Percentiles rank a stretch among this genome's conserved stretches.
These are phyloP conservation scores for Uloborus diversus DNA, from an alignment of 1,140 invertebrate species.

Conservation along the genomic window DNA sequence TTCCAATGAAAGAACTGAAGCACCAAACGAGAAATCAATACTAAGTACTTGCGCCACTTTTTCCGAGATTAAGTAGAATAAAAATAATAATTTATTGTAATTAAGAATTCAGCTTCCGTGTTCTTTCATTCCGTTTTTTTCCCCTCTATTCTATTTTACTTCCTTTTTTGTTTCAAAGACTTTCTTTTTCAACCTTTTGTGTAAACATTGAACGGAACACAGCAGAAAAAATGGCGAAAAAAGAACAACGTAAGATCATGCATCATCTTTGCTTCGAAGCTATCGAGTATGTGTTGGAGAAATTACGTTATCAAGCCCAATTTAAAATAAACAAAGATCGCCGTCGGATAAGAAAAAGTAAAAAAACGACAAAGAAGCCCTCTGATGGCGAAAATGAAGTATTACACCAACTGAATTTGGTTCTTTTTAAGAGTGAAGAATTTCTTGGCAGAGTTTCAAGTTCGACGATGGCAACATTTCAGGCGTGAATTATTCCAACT, in stretches of 20 bases:
- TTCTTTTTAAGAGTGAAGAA: background rate
- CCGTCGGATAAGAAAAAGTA: background rate
- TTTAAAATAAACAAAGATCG: conserved; percentile 33
- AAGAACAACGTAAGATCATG: conserved; percentile 2
- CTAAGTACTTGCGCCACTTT: too few species aligned
- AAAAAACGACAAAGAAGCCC: background rate
- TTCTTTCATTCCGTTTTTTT: conserved; percentile 25
- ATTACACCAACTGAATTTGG: background rate
- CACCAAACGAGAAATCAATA: too few species aligned
- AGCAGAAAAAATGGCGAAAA: background rate
- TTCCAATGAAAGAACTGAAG: too few species aligned
- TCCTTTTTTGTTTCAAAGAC: background rate
- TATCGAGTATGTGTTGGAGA: conserved; percentile 18
- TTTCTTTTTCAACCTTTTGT: background rate
- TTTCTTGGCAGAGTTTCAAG: conserved; percentile 27
- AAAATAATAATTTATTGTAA: conserved; percentile 35
- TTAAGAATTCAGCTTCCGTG: conserved; percentile 28
- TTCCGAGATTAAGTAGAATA: background rate
- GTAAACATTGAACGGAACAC: conserved; percentile 24
- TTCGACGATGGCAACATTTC: too few species aligned
- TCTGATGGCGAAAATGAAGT: conserved; percentile 20
- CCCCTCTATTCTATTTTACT: too few species aligned
- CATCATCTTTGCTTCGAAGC: conserved; percentile 15
- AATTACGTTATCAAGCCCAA: conserved; percentile 43
- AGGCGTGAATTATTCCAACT: too few species aligned